phyloP scores from a whole-genome alignment of 1,140 invertebrate genomes.

The Wasmannia auropunctata region DNA sequence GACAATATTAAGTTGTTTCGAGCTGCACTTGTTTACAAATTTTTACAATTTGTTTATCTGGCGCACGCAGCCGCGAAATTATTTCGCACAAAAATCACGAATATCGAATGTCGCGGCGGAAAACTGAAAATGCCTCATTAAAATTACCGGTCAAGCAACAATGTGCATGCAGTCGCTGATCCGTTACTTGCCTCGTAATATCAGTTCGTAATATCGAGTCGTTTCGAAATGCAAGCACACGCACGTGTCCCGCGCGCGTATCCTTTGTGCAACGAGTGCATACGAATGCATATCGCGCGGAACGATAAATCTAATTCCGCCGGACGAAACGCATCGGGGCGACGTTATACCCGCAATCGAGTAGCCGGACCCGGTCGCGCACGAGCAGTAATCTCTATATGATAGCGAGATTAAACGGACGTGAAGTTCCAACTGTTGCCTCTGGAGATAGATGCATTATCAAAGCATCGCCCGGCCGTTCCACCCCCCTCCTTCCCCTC shows the following conservation, averaged over 20 bases:
- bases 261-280: conserved; percentile 33
- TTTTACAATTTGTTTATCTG: neutral
- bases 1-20: no score
- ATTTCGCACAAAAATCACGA: neutral
- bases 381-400: conserved; percentile 44
- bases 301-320: conserved; percentile 49
- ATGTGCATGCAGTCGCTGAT: neutral
- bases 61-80: neutral
- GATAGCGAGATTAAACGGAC: conserved; percentile 54
- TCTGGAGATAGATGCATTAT: conserved; percentile 58
- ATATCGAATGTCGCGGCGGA: neutral
- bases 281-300: conserved; percentile 30
- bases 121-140: neutral
- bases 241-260: neutral
- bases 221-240: neutral
- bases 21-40: neutral
- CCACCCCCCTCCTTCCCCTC: neutral
- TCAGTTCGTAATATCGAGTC: neutral
- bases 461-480: conserved; percentile 43
- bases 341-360: conserved; percentile 32
- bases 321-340: conserved; percentile 20
- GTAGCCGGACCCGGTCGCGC: conserved; percentile 27
- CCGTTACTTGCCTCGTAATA: neutral
- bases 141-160: neutral
- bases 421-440: conserved; percentile 60